Conservation (phyloP, 2,113 vertebrate genomes). For the Rhinopomastus cyanomelas region DNA sequence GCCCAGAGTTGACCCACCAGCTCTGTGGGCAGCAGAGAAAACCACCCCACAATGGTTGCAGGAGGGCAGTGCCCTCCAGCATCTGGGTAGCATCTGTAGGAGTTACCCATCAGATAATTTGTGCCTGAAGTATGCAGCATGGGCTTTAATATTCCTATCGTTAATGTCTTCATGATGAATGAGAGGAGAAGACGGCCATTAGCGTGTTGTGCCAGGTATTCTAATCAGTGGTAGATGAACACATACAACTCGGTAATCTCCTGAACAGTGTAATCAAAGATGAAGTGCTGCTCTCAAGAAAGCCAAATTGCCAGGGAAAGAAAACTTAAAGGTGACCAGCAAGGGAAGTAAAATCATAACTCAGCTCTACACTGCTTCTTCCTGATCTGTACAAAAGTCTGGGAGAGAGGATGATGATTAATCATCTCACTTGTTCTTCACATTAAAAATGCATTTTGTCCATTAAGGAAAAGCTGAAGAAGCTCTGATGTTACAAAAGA, state of each 20-base stretch:
- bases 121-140: accelerated
- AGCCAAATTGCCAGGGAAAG: slow-evolving; percentile 24
- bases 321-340: slow-evolving; percentile 10
- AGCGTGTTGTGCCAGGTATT: not conserved
- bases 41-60: no score
- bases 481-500: not conserved
- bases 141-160: not conserved
- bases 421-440: slow-evolving; percentile 56
- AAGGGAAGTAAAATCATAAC: slow-evolving; percentile 42
- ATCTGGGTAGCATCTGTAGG: not conserved
- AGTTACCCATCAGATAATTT: no score
- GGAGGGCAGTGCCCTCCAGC: not conserved
- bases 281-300: not conserved
- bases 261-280: not conserved
- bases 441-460: slow-evolving; percentile 32
- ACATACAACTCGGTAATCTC: not conserved
- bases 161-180: not conserved
- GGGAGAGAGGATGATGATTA: not conserved
- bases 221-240: not conserved
- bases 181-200: not conserved
- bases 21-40: not conserved
- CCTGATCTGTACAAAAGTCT: not conserved
- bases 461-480: not conserved
- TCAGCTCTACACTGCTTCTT: not conserved
- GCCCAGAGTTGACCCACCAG: not conserved